Evolutionary conservation across 2,113 vertebrate genomes (phyloP).

Genomic region (Calidris pygmaea): DNA sequence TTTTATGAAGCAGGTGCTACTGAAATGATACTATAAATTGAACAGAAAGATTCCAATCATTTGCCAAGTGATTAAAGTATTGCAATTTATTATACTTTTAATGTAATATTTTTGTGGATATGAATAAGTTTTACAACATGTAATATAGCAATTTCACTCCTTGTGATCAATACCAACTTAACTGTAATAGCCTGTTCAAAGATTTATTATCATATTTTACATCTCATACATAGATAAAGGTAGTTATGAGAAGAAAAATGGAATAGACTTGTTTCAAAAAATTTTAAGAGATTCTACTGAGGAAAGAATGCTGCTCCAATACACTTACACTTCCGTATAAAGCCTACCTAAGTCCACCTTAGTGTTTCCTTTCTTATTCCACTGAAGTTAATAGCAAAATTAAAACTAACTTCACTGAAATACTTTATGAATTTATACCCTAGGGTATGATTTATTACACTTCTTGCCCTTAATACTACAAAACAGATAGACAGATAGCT

Average conservation of each 20-base stretch:
- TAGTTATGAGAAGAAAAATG: not conserved
- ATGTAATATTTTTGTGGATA: constrained; percentile 61
- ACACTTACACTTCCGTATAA: not conserved
- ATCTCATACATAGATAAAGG: constrained; percentile 47
- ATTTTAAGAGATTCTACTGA: not conserved
- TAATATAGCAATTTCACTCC: constrained; percentile 54
- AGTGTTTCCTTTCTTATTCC: not conserved
- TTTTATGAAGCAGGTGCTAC: constrained; percentile 59
- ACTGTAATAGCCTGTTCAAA: constrained; percentile 37
- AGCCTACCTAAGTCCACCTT: not conserved
- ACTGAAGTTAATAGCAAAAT: not conserved
- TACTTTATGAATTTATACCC: not conserved
- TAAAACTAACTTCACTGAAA: not conserved
- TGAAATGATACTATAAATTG: constrained; percentile 55
- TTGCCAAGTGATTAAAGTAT: constrained; percentile 64
- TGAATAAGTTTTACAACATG: constrained; percentile 58
- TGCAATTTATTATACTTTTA: constrained; percentile 63
- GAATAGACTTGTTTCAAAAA: not conserved
- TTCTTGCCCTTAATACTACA: not conserved
- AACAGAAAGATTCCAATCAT: constrained; percentile 56
- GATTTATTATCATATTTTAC: constrained; percentile 58
- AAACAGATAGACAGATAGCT: not conserved
- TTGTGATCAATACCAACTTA: constrained; percentile 45
- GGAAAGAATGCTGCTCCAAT: not conserved
- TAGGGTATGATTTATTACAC: not conserved